Conservation (phyloP, 2,888 invertebrate species). For the Kuschelorhynchus macadamiae region DNA sequence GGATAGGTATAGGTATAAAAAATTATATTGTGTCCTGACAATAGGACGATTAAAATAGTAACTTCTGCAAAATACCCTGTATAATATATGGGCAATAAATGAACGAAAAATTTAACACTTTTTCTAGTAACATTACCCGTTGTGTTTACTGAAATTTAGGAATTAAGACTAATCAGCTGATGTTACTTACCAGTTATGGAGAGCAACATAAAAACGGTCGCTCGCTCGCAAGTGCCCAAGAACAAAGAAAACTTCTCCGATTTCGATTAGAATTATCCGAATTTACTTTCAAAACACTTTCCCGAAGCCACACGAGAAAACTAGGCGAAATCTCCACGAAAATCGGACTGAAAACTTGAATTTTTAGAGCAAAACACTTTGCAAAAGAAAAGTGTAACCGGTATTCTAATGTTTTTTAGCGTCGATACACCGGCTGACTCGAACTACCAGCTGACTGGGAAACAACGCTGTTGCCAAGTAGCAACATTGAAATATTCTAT, state of each 20-base stretch:
- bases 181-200: conserved; percentile 26
- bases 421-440: conserved; percentile 49
- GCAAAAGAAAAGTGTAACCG: conserved; percentile 40
- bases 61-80: too few relatives aligned
- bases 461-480: conserved; percentile 21
- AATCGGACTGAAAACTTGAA: conserved; percentile 5
- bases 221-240: conserved; percentile 19
- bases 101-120: too few relatives aligned
- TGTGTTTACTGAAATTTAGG: too few relatives aligned
- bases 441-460: conserved; percentile 45
- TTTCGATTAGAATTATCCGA: not conserved
- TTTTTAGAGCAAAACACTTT: conserved; percentile 20
- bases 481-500: not conserved
- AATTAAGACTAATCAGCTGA: conserved; percentile 31
- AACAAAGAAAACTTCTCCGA: conserved; percentile 43
- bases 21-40: too few relatives aligned
- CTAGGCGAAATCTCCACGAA: conserved; percentile 2
- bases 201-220: conserved; percentile 12
- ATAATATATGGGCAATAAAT: too few relatives aligned
- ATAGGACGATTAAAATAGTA: too few relatives aligned
- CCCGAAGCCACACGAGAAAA: not conserved
- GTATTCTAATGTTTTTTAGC: conserved; percentile 47
- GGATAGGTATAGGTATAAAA: too few relatives aligned
- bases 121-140: too few relatives aligned
- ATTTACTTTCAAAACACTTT: not conserved